Evolutionary conservation across 2,113 vertebrate species (phyloP), one percentile per base, ranked within the genome.

Genomic region (Calidris pygmaea): DNA sequence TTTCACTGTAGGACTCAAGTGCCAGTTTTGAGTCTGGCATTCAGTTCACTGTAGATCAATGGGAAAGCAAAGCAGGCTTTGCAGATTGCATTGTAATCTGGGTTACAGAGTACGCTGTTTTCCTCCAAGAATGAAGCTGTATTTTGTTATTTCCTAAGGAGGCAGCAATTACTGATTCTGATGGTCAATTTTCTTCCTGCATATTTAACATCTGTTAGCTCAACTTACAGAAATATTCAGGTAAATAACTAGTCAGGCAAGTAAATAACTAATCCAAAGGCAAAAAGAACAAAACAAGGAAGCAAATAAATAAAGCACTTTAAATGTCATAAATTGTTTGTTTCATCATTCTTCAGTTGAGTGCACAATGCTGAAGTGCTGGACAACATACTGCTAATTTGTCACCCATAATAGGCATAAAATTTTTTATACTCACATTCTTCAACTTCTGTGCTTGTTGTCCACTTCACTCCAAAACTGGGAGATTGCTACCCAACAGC

Each of bases 251-350:
- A 67, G 19, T 35, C 30, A 13, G 26, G 23, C 47, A 39, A 15
- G 23, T 56, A 79, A 83, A 78, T 43, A 86, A 68, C 6, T n/a
- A 67, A 27, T 35, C 34, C 26, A 70, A 83, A 24, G 8, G 8
- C 8, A 11, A 39, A 18, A 1, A 1, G 3, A 63, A 24, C 6
- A 34, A 58, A 70, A 52, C 0, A 21, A 65, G 32, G 14, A 53
- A 68, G 7, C 14, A 81, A 84, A 4, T 6, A 94, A 52, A 66
- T 23, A 70, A 53, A 81, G 8, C 8, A 20, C 19, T 58, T 60
- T 12, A 83, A 58, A 30, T 45, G 7, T 20, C 27, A 74, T 22
- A 43, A 92, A 71, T 19, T 34, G 1, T 7, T 75, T 84, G 19
- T 71, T 76, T 79, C 6, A 0, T 77, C 27, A 35, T 22, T 60